Conservation (phyloP, 2,888 invertebrate genomes). For the Leptinotarsa peninsularis region DNA sequence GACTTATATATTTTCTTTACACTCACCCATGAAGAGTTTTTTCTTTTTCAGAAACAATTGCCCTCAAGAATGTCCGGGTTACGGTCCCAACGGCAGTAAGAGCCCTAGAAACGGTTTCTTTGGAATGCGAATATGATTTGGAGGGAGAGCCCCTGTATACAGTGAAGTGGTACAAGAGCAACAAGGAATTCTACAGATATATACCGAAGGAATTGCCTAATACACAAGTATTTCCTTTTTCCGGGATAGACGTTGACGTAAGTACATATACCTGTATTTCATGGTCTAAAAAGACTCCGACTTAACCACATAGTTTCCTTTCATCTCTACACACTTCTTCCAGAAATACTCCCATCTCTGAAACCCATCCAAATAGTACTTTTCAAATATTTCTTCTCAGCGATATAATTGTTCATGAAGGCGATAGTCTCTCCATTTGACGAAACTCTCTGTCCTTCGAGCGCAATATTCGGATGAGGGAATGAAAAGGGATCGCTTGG, state of each 20-base stretch:
- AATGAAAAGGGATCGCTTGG: no score
- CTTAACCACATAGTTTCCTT: no score
- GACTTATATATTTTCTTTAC: not conserved
- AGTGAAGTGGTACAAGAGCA: constrained; percentile 85
- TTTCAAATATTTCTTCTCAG: no score
- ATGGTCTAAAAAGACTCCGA: no score
- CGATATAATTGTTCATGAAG: no score
- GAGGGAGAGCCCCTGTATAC: constrained; percentile 80
- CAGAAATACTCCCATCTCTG: no score
- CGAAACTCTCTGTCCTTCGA: no score
- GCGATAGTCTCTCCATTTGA: no score
- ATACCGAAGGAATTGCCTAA: constrained; percentile 83
- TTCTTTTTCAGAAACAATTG: constrained; percentile 57
- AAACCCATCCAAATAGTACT: no score
- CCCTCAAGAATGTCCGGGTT: constrained; percentile 77
- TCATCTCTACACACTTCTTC: no score
- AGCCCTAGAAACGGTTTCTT: constrained; percentile 78
- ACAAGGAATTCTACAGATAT: constrained; percentile 82
- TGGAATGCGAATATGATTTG: constrained; percentile 81
- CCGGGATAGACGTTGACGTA: constrained; percentile 79
- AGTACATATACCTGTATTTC: constrained; percentile 63
- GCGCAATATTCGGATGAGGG: no score
- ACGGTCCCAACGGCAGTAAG: constrained; percentile 78
- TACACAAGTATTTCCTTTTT: constrained; percentile 77
- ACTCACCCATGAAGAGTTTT: not conserved